Base-by-base conservation (phyloP, 92 coral and sea anemone species). In the Parazoanthus darwini region DNA sequence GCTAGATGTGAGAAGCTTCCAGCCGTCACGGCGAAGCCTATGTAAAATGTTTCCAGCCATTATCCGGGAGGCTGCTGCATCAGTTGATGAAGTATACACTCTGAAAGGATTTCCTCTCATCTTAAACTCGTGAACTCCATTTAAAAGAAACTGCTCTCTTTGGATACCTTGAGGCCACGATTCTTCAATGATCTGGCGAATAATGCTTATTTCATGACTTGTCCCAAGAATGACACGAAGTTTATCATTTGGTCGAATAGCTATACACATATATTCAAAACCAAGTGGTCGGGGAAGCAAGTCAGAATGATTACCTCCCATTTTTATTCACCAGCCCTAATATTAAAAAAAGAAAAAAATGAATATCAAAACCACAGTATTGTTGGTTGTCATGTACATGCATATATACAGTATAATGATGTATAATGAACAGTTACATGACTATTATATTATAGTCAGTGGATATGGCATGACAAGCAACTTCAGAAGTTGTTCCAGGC, bases 131-230 rank as follows among this genome's bases (percentile, higher is more conserved):
- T 89, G 88, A 10, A 91, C 91, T 35, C 91, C 86, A 54, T 86
- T 82, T 18, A 88, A 67, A 22, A 56, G 82, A 44, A 90, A 66
- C 66, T 36, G 73, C 73, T 90, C 93, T n/a, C 72, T 63, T 20
- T 90, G 92, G 63, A 90, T 92, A n/a, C 94, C 93, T 14, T 71
- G 72, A 0, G 85, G 66, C 93, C 94, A 90, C 13, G 88, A 51
- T 86, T 92, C 89, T 22, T 82, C 70, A 43, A 90, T 82, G 77
- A 82, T 88, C 74, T 90, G 94, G 58, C 91, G 89, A 83, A 90
- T 88, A 18, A 89, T 63, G 65, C 78, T 85, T 48, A 89, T 22
- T 77, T 89, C 91, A 38, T 85, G 82, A 66, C 76, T 82, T 44
- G 89, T 89, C 11, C 89, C 91, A 16, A 83, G 76, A 79, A 89